These are phyloP conservation scores for Acipenser transmontanus DNA, from an alignment of 2,797 vertebrate species.

Conservation along the genomic window DNA sequence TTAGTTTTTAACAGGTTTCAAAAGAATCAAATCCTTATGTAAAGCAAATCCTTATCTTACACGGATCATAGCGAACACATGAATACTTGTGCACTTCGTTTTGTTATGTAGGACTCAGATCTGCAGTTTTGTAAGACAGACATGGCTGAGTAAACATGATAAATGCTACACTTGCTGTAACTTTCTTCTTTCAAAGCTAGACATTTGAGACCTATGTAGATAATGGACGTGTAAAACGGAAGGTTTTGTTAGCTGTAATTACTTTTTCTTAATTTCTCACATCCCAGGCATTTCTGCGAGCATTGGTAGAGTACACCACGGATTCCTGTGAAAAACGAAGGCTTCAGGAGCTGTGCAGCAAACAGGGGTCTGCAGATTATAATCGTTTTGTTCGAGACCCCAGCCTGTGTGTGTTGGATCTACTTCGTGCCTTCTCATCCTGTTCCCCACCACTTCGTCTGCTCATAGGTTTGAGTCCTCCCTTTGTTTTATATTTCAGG, in stretches of 20 bases:
- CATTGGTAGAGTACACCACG: conserved; percentile 68
- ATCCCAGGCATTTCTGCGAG: conserved; percentile 76
- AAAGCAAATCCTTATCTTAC: too few species aligned
- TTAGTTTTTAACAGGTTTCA: too few species aligned
- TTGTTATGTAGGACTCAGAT: too few species aligned
- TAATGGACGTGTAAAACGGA: too few species aligned
- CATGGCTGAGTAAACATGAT: background rate
- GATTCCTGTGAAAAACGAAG: conserved; percentile 66
- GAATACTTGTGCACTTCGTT: too few species aligned
- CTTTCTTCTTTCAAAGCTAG: background rate
- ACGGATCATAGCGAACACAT: too few species aligned
- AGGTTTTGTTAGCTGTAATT: background rate
- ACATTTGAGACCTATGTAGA: background rate
- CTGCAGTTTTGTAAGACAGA: background rate
- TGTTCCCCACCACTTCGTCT: conserved; percentile 79
- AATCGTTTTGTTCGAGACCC: conserved; percentile 67
- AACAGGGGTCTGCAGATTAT: conserved; percentile 79
- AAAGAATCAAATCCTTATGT: too few species aligned
- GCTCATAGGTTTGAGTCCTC: conserved; percentile 72
- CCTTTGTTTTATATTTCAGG: background rate
- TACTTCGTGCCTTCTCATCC: conserved; percentile 77
- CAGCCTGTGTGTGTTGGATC: conserved; percentile 62
- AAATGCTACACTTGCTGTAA: background rate
- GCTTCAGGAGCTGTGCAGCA: conserved; percentile 89
- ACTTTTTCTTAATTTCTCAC: background rate